These are phyloP conservation scores for Pemphredon lugubris DNA, from an alignment of 2,888 invertebrate species.

Conservation along the genomic window DNA sequence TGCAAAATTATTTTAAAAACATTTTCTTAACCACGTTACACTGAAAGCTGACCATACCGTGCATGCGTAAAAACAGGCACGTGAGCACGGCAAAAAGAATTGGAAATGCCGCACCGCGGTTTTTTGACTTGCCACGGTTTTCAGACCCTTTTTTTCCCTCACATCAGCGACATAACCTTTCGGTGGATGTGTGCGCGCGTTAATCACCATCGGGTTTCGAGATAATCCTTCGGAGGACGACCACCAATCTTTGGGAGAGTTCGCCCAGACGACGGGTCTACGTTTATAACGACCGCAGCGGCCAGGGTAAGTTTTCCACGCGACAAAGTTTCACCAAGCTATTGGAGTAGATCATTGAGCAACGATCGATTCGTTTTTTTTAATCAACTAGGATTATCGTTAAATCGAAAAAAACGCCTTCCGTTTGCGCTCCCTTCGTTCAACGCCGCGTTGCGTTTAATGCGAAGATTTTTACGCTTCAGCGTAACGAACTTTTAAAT, in stretches of 20 bases:
- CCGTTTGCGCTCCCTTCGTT: too few species aligned
- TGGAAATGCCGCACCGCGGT: constrained; percentile 73
- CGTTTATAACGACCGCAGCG: constrained; percentile 27
- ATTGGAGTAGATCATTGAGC: too few species aligned
- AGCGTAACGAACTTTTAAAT: too few species aligned
- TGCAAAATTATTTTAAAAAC: constrained; percentile 80
- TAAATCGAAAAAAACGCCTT: too few species aligned
- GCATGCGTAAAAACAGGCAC: constrained; percentile 37
- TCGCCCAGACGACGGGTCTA: constrained; percentile 5
- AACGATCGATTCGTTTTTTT: too few species aligned
- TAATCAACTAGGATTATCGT: too few species aligned
- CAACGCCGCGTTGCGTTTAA: too few species aligned
- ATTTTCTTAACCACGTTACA: constrained; percentile 79
- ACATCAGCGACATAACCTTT: constrained; percentile 21
- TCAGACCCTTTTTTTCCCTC: constrained; percentile 27
- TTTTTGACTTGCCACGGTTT: constrained; percentile 70
- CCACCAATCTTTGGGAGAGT: constrained; percentile 49
- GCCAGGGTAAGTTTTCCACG: too few species aligned
- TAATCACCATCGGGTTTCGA: constrained; percentile 26
- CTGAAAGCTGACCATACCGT: constrained; percentile 75
- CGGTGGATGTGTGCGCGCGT: constrained; percentile 7
- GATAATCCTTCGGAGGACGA: constrained; percentile 52
- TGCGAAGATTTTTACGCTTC: too few species aligned
- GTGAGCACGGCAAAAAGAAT: constrained; percentile 67
- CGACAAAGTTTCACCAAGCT: too few species aligned